Evolutionary conservation across 2,113 vertebrate genomes (phyloP).

Genomic region (Xiphophorus maculatus): DNA sequence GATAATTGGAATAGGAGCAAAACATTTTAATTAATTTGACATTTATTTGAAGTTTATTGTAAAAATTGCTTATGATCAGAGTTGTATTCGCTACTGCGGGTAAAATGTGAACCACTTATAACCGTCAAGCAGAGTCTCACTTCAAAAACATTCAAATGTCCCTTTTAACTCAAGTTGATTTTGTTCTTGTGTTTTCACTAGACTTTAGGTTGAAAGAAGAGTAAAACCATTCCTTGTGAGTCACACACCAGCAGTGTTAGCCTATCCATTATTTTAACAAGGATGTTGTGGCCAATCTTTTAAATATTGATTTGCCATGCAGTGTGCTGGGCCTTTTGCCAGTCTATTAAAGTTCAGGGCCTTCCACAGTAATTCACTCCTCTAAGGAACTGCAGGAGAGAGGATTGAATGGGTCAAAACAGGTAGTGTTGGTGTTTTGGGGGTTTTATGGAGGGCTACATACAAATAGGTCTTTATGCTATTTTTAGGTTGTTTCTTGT

Average conservation of each 20-base stretch:
- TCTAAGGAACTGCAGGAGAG: conserved; percentile 13
- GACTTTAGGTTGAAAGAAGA: conserved; percentile 10
- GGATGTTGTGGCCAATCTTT: conserved; percentile 57
- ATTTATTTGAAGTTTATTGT: background rate
- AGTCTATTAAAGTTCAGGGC: conserved; percentile 57
- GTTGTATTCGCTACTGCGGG: background rate
- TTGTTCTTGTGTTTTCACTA: conserved; percentile 14
- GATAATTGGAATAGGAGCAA: background rate
- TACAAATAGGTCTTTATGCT: conserved; percentile 1
- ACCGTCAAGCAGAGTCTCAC: no score
- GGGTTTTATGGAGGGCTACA: background rate
- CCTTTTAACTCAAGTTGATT: conserved; percentile 5
- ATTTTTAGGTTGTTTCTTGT: background rate
- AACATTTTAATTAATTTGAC: background rate
- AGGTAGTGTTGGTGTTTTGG: background rate
- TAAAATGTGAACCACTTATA: no score
- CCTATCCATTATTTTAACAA: conserved; percentile 65
- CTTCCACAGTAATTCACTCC: conserved; percentile 19
- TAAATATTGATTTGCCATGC: conserved; percentile 69
- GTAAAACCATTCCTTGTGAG: conserved; percentile 39
- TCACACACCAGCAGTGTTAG: conserved; percentile 44
- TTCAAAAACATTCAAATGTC: background rate
- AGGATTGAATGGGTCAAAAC: conserved; percentile 5
- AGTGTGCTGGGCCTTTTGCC: conserved; percentile 55
- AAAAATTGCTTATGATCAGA: background rate